A percentile compares a stretch with the other conserved stretches of the same genome.
Conservation (phyloP, 2,113 vertebrate species). For the Thamnaconus septentrionalis region DNA sequence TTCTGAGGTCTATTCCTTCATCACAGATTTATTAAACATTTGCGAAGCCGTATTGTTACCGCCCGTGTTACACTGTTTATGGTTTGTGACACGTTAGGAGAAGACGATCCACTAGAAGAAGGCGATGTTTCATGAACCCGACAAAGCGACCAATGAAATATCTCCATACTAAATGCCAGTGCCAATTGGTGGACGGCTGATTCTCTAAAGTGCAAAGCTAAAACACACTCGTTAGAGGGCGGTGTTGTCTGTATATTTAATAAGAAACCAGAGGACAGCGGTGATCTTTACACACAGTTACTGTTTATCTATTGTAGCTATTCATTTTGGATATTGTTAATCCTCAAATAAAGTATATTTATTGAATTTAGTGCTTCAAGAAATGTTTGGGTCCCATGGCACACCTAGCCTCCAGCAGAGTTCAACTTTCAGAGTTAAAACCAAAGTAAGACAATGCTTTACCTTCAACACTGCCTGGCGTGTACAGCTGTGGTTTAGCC, state of each 20-base stretch:
- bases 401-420: too few species aligned
- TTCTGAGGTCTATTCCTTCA: slow-evolving; percentile 7
- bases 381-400: too few species aligned
- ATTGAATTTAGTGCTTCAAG: too few species aligned
- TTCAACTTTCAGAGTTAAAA: too few species aligned
- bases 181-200: slow-evolving; percentile 40
- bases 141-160: slow-evolving; percentile 35
- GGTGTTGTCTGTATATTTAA: neutral
- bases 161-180: neutral
- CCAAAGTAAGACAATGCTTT: too few species aligned
- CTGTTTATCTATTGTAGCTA: too few species aligned
- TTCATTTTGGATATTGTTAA: neutral
- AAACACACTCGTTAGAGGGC: slow-evolving; percentile 24
- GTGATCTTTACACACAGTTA: too few species aligned
- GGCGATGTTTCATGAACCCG: neutral
- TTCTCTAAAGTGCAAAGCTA: neutral
- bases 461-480: too few species aligned
- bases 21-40: slow-evolving; percentile 1
- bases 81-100: slow-evolving; percentile 72
- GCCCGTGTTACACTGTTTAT: slow-evolving; percentile 40
- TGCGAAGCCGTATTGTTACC: neutral
- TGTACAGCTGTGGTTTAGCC: neutral
- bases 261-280: too few species aligned
- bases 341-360: too few species aligned
- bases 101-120: slow-evolving; percentile 44